Evolutionary conservation across 2,797 vertebrate genomes (phyloP).

Genomic region (Gadopsis bispinosus): DNA sequence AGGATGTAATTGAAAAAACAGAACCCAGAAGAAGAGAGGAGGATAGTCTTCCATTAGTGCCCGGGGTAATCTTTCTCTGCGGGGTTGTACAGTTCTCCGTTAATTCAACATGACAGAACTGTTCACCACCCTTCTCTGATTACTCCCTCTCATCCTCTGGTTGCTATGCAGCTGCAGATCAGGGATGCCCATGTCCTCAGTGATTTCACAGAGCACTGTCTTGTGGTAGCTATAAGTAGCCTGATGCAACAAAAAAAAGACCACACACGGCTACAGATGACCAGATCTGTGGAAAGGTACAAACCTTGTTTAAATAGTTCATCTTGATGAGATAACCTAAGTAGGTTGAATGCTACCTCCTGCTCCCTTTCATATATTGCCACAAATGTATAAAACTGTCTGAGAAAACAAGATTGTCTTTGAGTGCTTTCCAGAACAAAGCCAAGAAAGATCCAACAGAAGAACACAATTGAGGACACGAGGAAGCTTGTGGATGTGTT

Average conservation of each 20-base stretch:
- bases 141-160: constrained; percentile 64
- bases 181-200: constrained; percentile 65
- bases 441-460: neutral
- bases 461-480: neutral
- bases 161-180: constrained; percentile 72
- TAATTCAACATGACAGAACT: constrained; percentile 78
- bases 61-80: constrained; percentile 61
- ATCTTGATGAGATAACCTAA: constrained; percentile 6
- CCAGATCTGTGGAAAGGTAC: constrained; percentile 16
- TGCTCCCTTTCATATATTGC: neutral
- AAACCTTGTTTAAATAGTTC: constrained; percentile 1
- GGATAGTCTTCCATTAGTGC: constrained; percentile 70
- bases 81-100: constrained; percentile 60
- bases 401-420: neutral
- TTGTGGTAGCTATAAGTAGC: constrained; percentile 52
- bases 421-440: neutral
- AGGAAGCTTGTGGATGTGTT: neutral
- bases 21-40: constrained; percentile 30
- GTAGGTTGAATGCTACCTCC: neutral
- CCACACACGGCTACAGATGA: constrained; percentile 34
- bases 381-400: neutral
- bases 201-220: constrained; percentile 62
- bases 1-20: constrained; percentile 39
- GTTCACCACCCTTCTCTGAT: constrained; percentile 61
- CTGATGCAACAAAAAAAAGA: constrained; percentile 35